Conservation (phyloP, 2,797 vertebrate genomes). For the Numenius phaeopus region DNA sequence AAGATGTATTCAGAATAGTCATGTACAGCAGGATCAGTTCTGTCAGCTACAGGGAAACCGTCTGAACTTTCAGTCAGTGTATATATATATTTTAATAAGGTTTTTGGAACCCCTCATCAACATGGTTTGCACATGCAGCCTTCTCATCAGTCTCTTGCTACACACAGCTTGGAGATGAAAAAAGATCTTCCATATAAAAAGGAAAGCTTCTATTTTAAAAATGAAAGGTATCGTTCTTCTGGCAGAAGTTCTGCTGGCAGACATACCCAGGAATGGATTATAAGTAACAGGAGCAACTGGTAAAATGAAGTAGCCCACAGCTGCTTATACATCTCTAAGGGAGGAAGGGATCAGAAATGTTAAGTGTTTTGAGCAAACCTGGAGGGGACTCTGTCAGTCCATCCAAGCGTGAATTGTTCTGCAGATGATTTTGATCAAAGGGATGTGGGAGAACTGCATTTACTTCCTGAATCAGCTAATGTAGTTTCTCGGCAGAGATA, state of each 20-base stretch:
- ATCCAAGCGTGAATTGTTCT: constrained; percentile 35
- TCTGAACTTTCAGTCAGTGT: constrained; percentile 13
- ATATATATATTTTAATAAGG: constrained; percentile 1
- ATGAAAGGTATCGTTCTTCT: constrained; percentile 33
- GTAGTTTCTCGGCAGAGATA: constrained; percentile 34
- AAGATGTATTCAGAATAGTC: not conserved
- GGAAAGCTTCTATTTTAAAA: constrained; percentile 46
- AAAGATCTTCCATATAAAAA: constrained; percentile 1
- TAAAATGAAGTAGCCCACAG: constrained; percentile 29
- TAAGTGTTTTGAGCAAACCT: constrained; percentile 30
- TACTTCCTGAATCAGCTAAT: constrained; percentile 44
- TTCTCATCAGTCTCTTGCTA: constrained; percentile 31
- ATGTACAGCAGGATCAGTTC: not conserved
- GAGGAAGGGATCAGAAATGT: constrained; percentile 25
- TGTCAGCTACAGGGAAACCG: constrained; percentile 11
- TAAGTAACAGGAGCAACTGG: constrained; percentile 9
- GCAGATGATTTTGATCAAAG: constrained; percentile 45
- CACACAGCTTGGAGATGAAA: not conserved
- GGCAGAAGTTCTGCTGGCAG: constrained; percentile 37
- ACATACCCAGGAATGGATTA: constrained; percentile 20
- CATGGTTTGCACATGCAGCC: constrained; percentile 4
- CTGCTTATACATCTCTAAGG: constrained; percentile 24
- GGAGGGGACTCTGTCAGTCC: constrained; percentile 29
- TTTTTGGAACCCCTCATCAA: constrained; percentile 32
- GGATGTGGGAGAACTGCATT: not conserved